Evolutionary conservation across 2,113 vertebrate genomes (phyloP).

Genomic region (Pseudois nayaur): DNA sequence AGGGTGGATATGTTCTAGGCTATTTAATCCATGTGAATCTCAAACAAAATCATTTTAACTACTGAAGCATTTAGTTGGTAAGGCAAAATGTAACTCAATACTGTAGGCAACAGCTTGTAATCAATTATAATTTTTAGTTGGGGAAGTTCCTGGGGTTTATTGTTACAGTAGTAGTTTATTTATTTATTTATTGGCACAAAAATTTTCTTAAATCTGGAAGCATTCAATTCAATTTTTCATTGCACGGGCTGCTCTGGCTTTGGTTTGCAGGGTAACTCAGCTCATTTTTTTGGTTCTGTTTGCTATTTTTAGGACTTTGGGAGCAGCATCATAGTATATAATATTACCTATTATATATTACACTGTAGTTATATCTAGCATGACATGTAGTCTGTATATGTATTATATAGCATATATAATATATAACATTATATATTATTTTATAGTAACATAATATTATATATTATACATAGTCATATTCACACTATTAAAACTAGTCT

Average conservation of each 20-base stretch:
- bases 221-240: conserved; percentile 56
- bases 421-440: not conserved
- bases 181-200: conserved; percentile 69
- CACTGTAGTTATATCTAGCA: not conserved
- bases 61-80: conserved; percentile 73
- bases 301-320: conserved; percentile 16
- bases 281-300: conserved; percentile 19
- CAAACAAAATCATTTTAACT: conserved; percentile 75
- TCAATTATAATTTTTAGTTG: conserved; percentile 68
- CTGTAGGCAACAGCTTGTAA: conserved; percentile 70
- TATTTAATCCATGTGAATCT: conserved; percentile 77
- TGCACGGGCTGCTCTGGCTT: conserved; percentile 10
- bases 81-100: conserved; percentile 71
- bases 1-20: conserved; percentile 71
- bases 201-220: conserved; percentile 63
- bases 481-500: not conserved
- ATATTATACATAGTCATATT: not conserved
- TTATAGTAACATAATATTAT: not conserved
- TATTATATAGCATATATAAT: not conserved
- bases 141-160: conserved; percentile 69
- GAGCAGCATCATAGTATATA: not conserved
- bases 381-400: not conserved
- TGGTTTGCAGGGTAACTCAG: not conserved
- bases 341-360: not conserved
- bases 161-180: conserved; percentile 70